Evolutionary conservation across 2,797 vertebrate species (phyloP), one percentile per base, ranked within the genome.

Genomic region (Myripristis murdjan): DNA sequence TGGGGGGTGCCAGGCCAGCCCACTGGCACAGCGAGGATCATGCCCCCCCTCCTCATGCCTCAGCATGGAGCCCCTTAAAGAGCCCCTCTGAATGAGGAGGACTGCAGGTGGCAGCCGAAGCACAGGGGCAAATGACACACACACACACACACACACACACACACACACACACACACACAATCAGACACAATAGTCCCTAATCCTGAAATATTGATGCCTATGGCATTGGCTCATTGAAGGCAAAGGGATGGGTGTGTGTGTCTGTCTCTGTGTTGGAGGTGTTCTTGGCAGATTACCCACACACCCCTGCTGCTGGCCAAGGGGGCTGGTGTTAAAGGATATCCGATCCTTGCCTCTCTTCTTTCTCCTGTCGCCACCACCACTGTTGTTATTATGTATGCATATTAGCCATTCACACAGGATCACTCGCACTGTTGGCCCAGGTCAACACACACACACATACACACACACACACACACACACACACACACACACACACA

Each of bases 171-270:
- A 73, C 79, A 83, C 57, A 65, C 59, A 1, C n/a, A n/a, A n/a
- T n/a, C 48, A 11, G 18, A 59, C 73, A 86, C 89, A 94, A 90
- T 88, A 82, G 75, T 73, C 65, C 63, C 87, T 95, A 94, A 95
- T 94, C 92, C 92, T 94, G 76, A 95, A 95, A 95, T 94, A 93
- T 93, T 94, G 86, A 95, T 94, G 92, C 88, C 86, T 64, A 75
- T 62, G 85, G 70, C 89, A 67, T 87, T 75, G 84, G 76, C 82
- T 89, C 86, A 87, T 76, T 92, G 83, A 87, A 84, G 77, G 64
- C 35, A 15, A 62, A 79, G 56, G 75, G 70, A 73, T 60, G 70
- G 69, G 59, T 24, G 53, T 70, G 67, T 63, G 57, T 52, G 64
- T 23, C 31, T 52, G 41, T 54, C 70, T 74, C 70, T 85, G 76